Conservation (phyloP, 2,797 vertebrate genomes). For the Bucorvus abyssinicus region DNA sequence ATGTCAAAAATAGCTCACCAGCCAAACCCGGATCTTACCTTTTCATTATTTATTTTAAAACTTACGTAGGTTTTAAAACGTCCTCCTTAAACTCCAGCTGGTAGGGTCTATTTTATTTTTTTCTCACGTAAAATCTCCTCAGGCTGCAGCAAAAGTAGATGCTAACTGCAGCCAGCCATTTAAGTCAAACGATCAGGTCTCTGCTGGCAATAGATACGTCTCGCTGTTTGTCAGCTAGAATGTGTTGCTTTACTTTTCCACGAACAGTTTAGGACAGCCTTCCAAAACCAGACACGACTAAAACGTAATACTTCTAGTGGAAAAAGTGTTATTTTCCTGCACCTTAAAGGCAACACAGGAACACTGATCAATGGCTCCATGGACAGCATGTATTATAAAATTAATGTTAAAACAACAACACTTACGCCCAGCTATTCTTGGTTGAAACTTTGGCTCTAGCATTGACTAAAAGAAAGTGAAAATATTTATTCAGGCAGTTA, state of each 20-base stretch:
- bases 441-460: neutral
- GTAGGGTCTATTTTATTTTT: neutral
- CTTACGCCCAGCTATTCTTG: neutral
- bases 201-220: neutral
- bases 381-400: neutral
- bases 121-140: neutral
- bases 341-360: neutral
- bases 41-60: conserved; percentile 25
- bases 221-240: neutral
- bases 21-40: conserved; percentile 8
- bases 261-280: neutral
- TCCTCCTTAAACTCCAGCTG: neutral
- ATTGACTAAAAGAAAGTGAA: neutral
- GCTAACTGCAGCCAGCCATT: neutral
- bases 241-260: conserved; percentile 6
- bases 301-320: neutral
- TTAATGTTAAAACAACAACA: neutral
- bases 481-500: conserved; percentile 33
- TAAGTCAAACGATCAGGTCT: neutral
- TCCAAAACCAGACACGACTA: neutral
- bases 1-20: conserved; percentile 1
- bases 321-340: neutral
- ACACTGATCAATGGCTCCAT: neutral
- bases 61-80: neutral
- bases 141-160: neutral